phyloP scores from a whole-genome alignment of 1,140 invertebrate genomes.

The Augochlora pura region DNA sequence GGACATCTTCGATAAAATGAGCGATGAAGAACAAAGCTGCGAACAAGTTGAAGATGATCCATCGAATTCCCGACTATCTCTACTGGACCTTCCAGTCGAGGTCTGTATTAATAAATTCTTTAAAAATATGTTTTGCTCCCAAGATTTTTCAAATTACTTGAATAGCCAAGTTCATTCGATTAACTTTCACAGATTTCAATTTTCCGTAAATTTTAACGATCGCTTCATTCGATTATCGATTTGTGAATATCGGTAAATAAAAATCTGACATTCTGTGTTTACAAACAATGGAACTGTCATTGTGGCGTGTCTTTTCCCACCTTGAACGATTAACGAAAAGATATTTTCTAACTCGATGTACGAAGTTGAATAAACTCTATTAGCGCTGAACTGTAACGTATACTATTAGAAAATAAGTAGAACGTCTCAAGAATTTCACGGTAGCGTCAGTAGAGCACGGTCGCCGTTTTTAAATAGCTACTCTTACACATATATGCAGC shows the following conservation, averaged over 20 bases:
- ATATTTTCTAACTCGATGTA: neutral
- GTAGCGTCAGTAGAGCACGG: neutral
- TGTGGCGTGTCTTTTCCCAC: neutral
- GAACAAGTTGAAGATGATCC: conserved; percentile 10
- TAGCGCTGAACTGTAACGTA: neutral
- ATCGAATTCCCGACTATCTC: conserved; percentile 36
- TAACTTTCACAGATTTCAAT: neutral
- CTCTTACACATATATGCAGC: neutral
- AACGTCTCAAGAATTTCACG: neutral
- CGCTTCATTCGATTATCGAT: neutral
- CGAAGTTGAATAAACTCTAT: conserved; percentile 19
- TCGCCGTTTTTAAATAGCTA: conserved; percentile 35
- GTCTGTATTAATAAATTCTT: conserved; percentile 49
- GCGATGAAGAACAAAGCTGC: conserved; percentile 39
- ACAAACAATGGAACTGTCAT: conserved; percentile 15
- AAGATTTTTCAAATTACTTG: neutral
- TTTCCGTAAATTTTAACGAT: neutral
- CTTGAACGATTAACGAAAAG: neutral
- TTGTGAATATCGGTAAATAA: neutral
- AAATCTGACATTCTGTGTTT: conserved; percentile 3
- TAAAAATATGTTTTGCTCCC: neutral
- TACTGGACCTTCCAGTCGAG: conserved; percentile 70
- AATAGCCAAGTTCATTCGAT: neutral
- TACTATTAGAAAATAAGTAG: conserved; percentile 12
- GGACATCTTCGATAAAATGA: conserved; percentile 43